Conservation (phyloP, 2,797 vertebrate species). For the Enteromius viviparus region DNA sequence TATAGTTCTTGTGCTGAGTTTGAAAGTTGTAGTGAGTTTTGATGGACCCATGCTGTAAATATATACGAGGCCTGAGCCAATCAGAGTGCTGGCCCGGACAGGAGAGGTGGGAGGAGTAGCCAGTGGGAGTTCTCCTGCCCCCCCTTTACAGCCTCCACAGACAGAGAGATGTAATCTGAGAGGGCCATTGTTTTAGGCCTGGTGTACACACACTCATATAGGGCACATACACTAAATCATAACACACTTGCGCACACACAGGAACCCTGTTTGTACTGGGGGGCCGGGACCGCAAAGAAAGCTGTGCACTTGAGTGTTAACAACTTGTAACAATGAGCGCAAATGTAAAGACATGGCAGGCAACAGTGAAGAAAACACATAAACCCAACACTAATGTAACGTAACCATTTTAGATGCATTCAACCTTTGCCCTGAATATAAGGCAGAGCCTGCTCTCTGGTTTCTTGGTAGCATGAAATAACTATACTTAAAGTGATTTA, state of each 20-base stretch:
- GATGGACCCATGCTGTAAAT: constrained; percentile 78
- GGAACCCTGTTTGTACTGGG: constrained; percentile 19
- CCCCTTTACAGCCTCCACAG: constrained; percentile 47
- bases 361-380: constrained; percentile 33
- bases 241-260: constrained; percentile 47
- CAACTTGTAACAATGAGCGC: constrained; percentile 55
- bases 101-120: constrained; percentile 60
- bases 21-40: constrained; percentile 81
- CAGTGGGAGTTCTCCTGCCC: constrained; percentile 56
- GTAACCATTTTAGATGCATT: constrained; percentile 3
- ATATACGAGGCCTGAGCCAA: constrained; percentile 85
- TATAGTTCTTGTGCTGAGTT: constrained; percentile 67
- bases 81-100: constrained; percentile 70
- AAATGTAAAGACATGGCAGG: constrained; percentile 43
- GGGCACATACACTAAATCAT: constrained; percentile 47
- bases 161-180: constrained; percentile 69
- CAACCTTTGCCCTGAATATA: constrained; percentile 19
- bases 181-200: constrained; percentile 67
- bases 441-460: background rate
- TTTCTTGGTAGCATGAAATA: constrained; percentile 36
- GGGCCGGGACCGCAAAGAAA: constrained; percentile 52
- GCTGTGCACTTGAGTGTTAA: constrained; percentile 57
- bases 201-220: constrained; percentile 56
- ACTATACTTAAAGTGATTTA: constrained; percentile 38
- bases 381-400: background rate